Percentiles rank a stretch among this genome's conserved stretches.
Conservation (phyloP, 2,797 vertebrate genomes). For the Acanthurus tractus region DNA sequence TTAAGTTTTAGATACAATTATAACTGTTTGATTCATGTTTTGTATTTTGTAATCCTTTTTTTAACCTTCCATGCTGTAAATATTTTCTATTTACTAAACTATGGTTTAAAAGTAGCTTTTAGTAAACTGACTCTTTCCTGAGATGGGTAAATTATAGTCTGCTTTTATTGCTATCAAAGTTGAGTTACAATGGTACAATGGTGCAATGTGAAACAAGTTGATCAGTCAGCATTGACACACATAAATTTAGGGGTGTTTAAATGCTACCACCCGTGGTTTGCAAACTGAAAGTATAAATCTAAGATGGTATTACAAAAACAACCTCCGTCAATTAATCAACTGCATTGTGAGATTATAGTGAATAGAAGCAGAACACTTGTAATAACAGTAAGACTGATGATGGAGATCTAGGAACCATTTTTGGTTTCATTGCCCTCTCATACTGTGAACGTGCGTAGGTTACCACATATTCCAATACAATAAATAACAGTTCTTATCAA, state of each 20-base stretch:
- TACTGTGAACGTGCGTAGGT: constrained; percentile 44
- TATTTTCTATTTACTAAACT: not conserved
- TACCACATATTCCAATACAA: constrained; percentile 22
- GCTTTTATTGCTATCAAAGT: not conserved
- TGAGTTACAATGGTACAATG: not conserved
- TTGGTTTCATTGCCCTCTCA: constrained; percentile 37
- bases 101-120: not conserved
- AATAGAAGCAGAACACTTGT: constrained; percentile 34
- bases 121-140: not conserved
- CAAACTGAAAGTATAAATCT: not conserved
- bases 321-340: constrained; percentile 53
- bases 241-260: not conserved
- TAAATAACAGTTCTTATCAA: constrained; percentile 55
- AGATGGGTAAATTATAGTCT: not conserved
- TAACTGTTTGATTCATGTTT: not conserved
- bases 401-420: constrained; percentile 50
- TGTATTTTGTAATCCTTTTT: not conserved
- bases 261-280: not conserved
- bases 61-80: not conserved
- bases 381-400: constrained; percentile 30
- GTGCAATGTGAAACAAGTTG: not conserved
- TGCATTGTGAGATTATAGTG: constrained; percentile 42
- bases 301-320: constrained; percentile 20
- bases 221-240: constrained; percentile 1
- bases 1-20: no score